These are phyloP conservation scores for Bursaphelenchus okinawaensis DNA, from an alignment of 2,888 invertebrate species.

Conservation along the genomic window DNA sequence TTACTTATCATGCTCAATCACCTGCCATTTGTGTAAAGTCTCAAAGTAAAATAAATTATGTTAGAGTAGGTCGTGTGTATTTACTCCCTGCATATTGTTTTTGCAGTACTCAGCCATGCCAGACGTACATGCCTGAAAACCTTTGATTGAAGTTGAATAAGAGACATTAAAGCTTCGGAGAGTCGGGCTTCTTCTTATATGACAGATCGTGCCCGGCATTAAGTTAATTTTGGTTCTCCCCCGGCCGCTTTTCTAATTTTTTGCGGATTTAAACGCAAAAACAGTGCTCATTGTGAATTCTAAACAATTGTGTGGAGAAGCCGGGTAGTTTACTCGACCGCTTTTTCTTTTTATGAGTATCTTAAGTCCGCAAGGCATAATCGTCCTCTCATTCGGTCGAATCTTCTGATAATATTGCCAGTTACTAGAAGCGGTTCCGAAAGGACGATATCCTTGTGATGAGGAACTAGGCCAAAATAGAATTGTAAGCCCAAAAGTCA, in stretches of 20 bases:
- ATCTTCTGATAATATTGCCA: neutral
- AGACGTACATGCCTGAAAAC: neutral
- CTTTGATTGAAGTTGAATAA: neutral
- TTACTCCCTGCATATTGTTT: no score
- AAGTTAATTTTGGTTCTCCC: neutral
- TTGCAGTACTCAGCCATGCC: neutral
- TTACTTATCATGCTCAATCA: neutral
- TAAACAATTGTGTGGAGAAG: neutral
- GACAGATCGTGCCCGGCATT: neutral
- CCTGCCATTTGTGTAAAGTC: neutral
- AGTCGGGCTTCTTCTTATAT: neutral
- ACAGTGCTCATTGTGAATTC: neutral
- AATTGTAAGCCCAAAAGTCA: no score
- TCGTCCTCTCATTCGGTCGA: neutral
- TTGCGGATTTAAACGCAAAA: neutral
- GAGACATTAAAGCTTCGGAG: neutral
- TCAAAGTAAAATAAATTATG: conserved; percentile 11
- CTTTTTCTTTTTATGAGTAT: neutral
- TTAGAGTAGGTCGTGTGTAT: neutral
- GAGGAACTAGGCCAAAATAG: neutral
- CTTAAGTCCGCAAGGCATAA: neutral
- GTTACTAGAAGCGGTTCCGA: neutral
- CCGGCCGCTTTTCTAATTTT: neutral
- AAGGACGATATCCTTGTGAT: neutral
- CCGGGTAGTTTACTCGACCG: neutral